These are phyloP conservation scores for Drosophila bunnanda DNA, from an alignment of 2,888 invertebrate genomes.

Conservation along the genomic window DNA sequence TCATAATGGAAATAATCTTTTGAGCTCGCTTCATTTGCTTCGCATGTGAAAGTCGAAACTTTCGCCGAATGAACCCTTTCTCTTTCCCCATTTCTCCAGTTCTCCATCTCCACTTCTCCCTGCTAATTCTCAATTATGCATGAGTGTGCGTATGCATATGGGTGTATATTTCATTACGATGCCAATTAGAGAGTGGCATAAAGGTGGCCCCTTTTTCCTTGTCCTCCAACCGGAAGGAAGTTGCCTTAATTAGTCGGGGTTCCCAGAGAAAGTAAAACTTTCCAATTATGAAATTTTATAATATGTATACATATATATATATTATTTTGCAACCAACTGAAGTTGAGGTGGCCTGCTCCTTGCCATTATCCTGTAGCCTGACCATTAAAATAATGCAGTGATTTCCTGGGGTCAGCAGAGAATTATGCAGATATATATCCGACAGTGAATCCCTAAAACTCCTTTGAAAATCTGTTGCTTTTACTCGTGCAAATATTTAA, in stretches of 20 bases:
- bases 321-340: constrained; percentile 7
- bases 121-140: constrained; percentile 76
- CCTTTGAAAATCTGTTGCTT: constrained; percentile 65
- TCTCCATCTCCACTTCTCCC: constrained; percentile 42
- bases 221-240: constrained; percentile 46
- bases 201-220: constrained; percentile 5
- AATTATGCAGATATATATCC: constrained; percentile 55
- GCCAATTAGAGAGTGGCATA: constrained; percentile 57
- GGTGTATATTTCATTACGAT: constrained; percentile 68
- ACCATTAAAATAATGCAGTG: constrained; percentile 76
- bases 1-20: constrained; percentile 65
- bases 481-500: constrained; percentile 75
- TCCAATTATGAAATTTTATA: constrained; percentile 58
- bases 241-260: constrained; percentile 60
- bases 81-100: neutral
- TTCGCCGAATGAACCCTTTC: constrained; percentile 10
- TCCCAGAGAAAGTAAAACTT: constrained; percentile 52
- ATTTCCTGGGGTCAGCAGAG: constrained; percentile 64
- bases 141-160: constrained; percentile 38
- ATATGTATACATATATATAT: neutral
- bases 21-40: constrained; percentile 58
- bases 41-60: constrained; percentile 19
- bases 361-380: constrained; percentile 17
- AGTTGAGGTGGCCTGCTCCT: neutral
- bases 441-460: constrained; percentile 9